phyloP scores from a whole-genome alignment of 1,140 invertebrate species.

The Sinonovacula constricta region DNA sequence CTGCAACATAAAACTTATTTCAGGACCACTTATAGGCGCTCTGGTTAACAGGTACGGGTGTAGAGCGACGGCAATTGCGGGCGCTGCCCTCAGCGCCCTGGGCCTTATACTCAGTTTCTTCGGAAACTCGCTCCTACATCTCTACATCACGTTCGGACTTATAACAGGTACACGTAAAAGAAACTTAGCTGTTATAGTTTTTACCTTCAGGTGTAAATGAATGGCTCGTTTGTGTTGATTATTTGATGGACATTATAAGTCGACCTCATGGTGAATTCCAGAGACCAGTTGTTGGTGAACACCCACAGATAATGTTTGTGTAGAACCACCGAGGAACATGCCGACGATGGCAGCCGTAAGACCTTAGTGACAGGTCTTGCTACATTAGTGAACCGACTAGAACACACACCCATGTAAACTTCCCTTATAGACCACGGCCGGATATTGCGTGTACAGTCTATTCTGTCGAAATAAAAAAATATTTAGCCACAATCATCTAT shows the following conservation, averaged over 20 bases:
- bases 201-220: not conserved
- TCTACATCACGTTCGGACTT: constrained; percentile 26
- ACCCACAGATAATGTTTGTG: constrained; percentile 51
- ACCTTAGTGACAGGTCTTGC: too few species aligned
- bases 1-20: too few species aligned
- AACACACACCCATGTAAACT: too few species aligned
- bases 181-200: not conserved
- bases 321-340: too few species aligned
- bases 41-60: constrained; percentile 22
- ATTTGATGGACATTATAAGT: not conserved
- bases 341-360: too few species aligned
- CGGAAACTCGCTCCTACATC: not conserved
- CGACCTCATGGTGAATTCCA: not conserved
- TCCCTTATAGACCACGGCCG: too few species aligned
- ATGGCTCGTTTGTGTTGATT: not conserved
- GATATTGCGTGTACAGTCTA: too few species aligned
- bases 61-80: not conserved
- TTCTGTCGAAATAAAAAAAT: too few species aligned
- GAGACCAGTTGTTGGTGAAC: not conserved
- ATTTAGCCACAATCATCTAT: too few species aligned
- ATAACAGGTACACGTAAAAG: constrained; percentile 2
- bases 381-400: too few species aligned
- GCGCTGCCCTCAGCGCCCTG: not conserved
- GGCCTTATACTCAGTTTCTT: constrained; percentile 20
- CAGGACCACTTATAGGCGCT: constrained; percentile 8